Percentiles rank a stretch among this genome's conserved stretches.
Evolutionary conservation across 2,797 vertebrate species (phyloP).

Genomic region (Notolabrus celidotus): DNA sequence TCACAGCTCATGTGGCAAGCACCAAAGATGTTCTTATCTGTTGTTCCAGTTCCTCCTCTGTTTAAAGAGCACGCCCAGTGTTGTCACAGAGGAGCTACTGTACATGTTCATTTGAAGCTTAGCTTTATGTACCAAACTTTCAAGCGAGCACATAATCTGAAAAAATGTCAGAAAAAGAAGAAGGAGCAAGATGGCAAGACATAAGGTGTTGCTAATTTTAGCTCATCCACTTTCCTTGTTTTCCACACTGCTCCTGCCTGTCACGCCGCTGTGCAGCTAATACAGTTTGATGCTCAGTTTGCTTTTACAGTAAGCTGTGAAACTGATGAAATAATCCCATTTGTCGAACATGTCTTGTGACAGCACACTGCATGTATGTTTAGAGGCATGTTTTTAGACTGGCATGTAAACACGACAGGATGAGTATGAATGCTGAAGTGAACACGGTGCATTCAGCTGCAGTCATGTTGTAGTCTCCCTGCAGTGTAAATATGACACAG

Average conservation of each 20-base stretch:
- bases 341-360: conserved; percentile 2
- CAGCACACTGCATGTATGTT: not conserved
- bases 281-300: not conserved
- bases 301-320: not conserved
- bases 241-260: not conserved
- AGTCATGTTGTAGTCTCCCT: not conserved
- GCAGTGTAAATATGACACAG: no score
- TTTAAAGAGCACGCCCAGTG: no score
- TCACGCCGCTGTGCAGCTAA: not conserved
- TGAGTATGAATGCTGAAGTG: not conserved
- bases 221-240: not conserved
- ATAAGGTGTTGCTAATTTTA: not conserved
- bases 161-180: not conserved
- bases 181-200: not conserved
- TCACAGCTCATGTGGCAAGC: no score
- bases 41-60: no score
- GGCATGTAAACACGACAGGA: no score
- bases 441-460: not conserved
- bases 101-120: not conserved
- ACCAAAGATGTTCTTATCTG: no score
- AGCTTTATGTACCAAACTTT: not conserved
- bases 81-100: no score
- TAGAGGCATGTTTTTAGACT: no score
- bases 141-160: not conserved
- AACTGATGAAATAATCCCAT: not conserved